Percentiles rank a stretch among this genome's conserved stretches.
Conservation (phyloP, 1,140 invertebrate species). For the Drosophila saltans region DNA sequence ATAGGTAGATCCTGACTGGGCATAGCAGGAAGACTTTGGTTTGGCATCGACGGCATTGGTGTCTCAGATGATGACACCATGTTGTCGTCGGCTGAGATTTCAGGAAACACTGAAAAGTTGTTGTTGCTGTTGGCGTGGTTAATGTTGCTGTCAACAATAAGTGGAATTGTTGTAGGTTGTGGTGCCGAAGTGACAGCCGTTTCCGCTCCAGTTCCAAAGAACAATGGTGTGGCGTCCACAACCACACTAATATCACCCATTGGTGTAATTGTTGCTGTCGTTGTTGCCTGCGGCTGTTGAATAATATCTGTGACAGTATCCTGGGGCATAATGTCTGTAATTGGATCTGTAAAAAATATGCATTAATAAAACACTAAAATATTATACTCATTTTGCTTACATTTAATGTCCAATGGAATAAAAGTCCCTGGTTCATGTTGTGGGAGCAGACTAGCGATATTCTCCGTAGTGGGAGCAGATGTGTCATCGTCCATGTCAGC, state of each 20-base stretch:
- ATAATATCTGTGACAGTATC: constrained; percentile 25
- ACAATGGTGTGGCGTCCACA: constrained; percentile 60
- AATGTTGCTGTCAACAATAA: not conserved
- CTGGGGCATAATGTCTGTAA: not conserved
- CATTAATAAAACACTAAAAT: not conserved
- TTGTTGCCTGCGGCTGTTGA: constrained; percentile 17
- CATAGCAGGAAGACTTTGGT: not conserved
- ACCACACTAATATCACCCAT: constrained; percentile 54
- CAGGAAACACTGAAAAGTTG: constrained; percentile 49
- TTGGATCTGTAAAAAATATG: constrained; percentile 43
- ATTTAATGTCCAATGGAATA: constrained; percentile 59
- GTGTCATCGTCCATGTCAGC: not conserved
- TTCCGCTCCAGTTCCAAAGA: constrained; percentile 37
- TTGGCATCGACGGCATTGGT: not conserved
- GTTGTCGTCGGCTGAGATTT: constrained; percentile 27
- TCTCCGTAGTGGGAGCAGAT: no score
- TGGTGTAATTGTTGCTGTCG: constrained; percentile 39
- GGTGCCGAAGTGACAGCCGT: not conserved
- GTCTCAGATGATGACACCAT: not conserved
- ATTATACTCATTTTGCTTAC: constrained; percentile 40
- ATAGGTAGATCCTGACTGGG: constrained; percentile 3
- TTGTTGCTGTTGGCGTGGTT: not conserved
- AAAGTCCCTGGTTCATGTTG: constrained; percentile 8
- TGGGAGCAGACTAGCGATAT: not conserved
- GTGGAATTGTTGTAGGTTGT: not conserved